These are phyloP conservation scores for Argyra leucocephala DNA, from an alignment of 2,888 invertebrate species.

Conservation along the genomic window DNA sequence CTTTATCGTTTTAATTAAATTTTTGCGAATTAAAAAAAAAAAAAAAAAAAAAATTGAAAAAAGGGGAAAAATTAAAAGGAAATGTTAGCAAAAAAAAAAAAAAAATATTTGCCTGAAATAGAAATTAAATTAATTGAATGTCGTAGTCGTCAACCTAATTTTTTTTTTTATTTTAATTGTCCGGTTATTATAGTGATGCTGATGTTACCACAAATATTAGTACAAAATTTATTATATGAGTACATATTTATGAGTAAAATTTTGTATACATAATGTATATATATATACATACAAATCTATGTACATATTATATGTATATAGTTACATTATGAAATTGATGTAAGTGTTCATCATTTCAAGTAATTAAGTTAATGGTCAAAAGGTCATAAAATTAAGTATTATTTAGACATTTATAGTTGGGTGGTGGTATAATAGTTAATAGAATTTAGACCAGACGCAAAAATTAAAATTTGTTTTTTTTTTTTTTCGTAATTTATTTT, in stretches of 20 bases:
- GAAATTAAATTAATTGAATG: conserved; percentile 6
- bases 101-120: not conserved
- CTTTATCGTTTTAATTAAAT: not conserved
- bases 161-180: not conserved
- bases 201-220: not conserved
- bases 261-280: too few relatives aligned
- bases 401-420: not conserved
- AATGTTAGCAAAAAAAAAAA: not conserved
- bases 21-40: not conserved
- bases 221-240: too few relatives aligned
- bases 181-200: not conserved
- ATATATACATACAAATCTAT: too few relatives aligned
- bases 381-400: conserved; percentile 2
- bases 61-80: not conserved
- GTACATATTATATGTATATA: too few relatives aligned
- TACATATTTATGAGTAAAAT: too few relatives aligned
- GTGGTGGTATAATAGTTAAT: not conserved
- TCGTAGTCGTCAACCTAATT: not conserved
- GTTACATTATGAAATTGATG: too few relatives aligned
- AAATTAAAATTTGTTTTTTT: too few relatives aligned
- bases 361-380: conserved; percentile 1
- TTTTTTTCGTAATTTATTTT: too few relatives aligned
- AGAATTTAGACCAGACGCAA: not conserved
- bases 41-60: not conserved
- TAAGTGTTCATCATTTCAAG: too few relatives aligned